Conservation (phyloP, 2,113 vertebrate genomes). For the Xiphophorus maculatus region DNA sequence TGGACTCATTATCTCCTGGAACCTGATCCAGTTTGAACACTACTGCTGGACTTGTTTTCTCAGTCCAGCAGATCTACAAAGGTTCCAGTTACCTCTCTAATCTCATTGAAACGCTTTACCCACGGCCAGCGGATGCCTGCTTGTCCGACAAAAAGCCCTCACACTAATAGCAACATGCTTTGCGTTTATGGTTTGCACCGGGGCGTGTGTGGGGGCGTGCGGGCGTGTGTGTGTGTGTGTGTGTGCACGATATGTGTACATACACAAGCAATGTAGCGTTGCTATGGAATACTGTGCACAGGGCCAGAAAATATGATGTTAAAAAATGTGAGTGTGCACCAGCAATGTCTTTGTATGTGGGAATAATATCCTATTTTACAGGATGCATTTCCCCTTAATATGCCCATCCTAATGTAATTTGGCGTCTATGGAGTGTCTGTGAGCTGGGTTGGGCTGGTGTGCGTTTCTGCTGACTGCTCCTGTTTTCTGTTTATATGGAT, state of each 20-base stretch:
- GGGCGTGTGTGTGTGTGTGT: constrained; percentile 31
- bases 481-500: constrained; percentile 81
- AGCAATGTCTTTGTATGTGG: constrained; percentile 64
- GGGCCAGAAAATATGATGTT: constrained; percentile 46
- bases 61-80: constrained; percentile 64
- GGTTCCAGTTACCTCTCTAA: constrained; percentile 89
- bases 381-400: constrained; percentile 93
- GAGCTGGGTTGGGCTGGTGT: constrained; percentile 69
- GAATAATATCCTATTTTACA: constrained; percentile 91
- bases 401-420: constrained; percentile 94
- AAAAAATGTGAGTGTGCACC: constrained; percentile 56
- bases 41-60: constrained; percentile 76
- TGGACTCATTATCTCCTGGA: constrained; percentile 80
- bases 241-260: constrained; percentile 4
- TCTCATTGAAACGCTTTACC: constrained; percentile 87
- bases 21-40: constrained; percentile 76
- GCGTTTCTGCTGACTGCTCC: constrained; percentile 83
- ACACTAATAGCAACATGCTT: constrained; percentile 84
- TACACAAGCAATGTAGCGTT: constrained; percentile 58
- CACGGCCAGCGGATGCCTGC: constrained; percentile 85
- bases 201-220: background rate
- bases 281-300: constrained; percentile 49
- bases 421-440: constrained; percentile 85
- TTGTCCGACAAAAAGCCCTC: constrained; percentile 88
- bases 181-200: constrained; percentile 55